These are phyloP conservation scores for Clarias pachynema DNA, from an alignment of 2,797 vertebrate genomes.

Conservation along the genomic window DNA sequence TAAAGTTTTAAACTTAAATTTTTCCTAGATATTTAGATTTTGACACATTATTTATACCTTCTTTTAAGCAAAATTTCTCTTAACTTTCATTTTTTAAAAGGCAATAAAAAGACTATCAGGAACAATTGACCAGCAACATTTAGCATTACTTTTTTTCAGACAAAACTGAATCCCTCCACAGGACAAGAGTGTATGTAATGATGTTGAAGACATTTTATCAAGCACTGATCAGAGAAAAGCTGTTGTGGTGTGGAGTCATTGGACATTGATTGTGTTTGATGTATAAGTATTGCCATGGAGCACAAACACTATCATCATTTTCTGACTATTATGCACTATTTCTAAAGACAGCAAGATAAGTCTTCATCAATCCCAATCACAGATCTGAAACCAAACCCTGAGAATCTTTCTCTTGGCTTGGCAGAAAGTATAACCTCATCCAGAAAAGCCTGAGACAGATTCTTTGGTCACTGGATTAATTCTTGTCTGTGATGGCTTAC, in stretches of 20 bases:
- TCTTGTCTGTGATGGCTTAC: conserved; percentile 47
- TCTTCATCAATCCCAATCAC: conserved; percentile 53
- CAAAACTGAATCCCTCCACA: not conserved
- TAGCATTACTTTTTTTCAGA: not conserved
- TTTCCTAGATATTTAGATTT: not conserved
- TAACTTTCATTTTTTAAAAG: not conserved
- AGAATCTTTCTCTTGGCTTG: conserved; percentile 42
- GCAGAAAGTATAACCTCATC: conserved; percentile 50
- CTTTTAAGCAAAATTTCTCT: not conserved
- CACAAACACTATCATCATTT: conserved; percentile 38
- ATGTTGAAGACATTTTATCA: conserved; percentile 36
- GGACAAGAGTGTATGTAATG: conserved; percentile 32
- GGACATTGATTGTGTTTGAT: conserved; percentile 32
- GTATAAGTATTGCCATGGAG: conserved; percentile 28
- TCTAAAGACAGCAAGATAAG: conserved; percentile 45
- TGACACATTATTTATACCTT: not conserved
- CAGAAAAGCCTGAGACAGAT: conserved; percentile 45
- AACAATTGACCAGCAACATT: not conserved
- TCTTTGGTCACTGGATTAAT: conserved; percentile 55
- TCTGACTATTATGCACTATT: conserved; percentile 40
- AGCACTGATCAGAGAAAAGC: conserved; percentile 5
- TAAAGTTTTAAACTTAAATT: not conserved
- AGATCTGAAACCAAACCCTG: conserved; percentile 54
- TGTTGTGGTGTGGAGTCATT: conserved; percentile 12
- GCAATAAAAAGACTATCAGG: not conserved